A percentile compares a stretch with the other conserved stretches of the same genome.
Conservation (phyloP, 2,888 invertebrate species). For the Eudemis profundana region DNA sequence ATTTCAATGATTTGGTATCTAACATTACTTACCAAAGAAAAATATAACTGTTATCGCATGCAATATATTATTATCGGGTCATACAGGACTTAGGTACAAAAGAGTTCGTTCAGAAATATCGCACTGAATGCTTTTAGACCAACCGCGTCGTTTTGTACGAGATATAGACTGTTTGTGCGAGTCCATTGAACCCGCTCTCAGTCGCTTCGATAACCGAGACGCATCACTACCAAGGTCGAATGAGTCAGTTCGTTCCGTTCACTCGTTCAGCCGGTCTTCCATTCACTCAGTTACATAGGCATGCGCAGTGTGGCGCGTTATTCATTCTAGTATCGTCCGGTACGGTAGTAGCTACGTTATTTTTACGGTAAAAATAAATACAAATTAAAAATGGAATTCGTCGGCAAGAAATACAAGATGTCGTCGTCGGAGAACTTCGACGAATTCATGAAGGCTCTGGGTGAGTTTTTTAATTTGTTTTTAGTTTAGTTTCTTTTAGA, state of each 20-base stretch:
- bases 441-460: slow-evolving; percentile 94
- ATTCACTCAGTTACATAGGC: slow-evolving; percentile 40
- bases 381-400: slow-evolving; percentile 73
- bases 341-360: slow-evolving; percentile 15
- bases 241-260: slow-evolving; percentile 42
- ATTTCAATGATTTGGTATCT: slow-evolving; percentile 1
- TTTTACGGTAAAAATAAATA: slow-evolving; percentile 15
- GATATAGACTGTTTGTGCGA: slow-evolving; percentile 37
- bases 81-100: slow-evolving; percentile 20
- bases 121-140: slow-evolving; percentile 36
- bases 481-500: slow-evolving; percentile 50
- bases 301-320: slow-evolving; percentile 37
- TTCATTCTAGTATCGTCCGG: slow-evolving; percentile 42
- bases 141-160: slow-evolving; percentile 40
- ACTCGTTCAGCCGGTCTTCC: slow-evolving; percentile 41
- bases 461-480: slow-evolving; percentile 83
- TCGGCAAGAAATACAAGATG: slow-evolving; percentile 93
- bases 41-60: slow-evolving; percentile 23
- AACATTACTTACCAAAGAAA: neutral
- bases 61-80: slow-evolving; percentile 32
- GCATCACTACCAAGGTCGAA: slow-evolving; percentile 45
- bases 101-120: slow-evolving; percentile 36
- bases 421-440: slow-evolving; percentile 93
- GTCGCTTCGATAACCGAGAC: slow-evolving; percentile 39
- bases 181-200: slow-evolving; percentile 41